These are phyloP conservation scores for Sinocyclocheilus grahami DNA, from an alignment of 2,113 vertebrate genomes.

Conservation along the genomic window DNA sequence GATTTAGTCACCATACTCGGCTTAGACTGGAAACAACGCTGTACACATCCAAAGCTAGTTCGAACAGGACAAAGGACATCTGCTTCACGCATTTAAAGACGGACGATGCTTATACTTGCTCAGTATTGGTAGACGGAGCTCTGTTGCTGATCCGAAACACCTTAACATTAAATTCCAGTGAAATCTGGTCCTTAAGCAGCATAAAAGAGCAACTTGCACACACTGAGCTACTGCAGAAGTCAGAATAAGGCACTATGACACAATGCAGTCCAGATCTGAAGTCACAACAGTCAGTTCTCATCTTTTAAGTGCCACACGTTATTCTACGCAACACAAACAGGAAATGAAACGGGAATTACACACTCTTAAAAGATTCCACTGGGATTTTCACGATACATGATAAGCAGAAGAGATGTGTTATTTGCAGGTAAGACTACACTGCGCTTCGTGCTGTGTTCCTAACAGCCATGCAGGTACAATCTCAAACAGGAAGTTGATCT, in stretches of 20 bases:
- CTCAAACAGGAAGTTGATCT: conserved; percentile 12
- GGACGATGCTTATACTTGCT: conserved; percentile 3
- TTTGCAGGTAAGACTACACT: conserved; percentile 37
- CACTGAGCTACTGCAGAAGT: conserved; percentile 64
- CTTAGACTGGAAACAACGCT: conserved; percentile 62
- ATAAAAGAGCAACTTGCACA: conserved; percentile 47
- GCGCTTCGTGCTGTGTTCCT: background rate
- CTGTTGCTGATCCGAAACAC: background rate
- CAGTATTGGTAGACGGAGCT: background rate
- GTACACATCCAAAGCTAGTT: conserved; percentile 59
- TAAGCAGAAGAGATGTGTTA: conserved; percentile 36
- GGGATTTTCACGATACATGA: conserved; percentile 31
- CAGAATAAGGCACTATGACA: conserved; percentile 81
- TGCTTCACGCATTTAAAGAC: conserved; percentile 6
- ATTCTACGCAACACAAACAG: background rate
- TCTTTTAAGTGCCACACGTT: conserved; percentile 40
- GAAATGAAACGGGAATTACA: conserved; percentile 23
- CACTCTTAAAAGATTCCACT: conserved; percentile 4
- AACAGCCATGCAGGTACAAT: conserved; percentile 26
- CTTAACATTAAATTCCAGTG: conserved; percentile 52
- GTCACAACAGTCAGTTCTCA: conserved; percentile 29
- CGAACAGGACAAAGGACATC: background rate
- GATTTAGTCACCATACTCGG: conserved; percentile 50
- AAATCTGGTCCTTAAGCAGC: conserved; percentile 60
- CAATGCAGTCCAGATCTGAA: conserved; percentile 70